Evolutionary conservation across 2,888 invertebrate species (phyloP), one percentile per base, ranked within the genome.

Genomic region (Nipponacmea schrenckii): DNA sequence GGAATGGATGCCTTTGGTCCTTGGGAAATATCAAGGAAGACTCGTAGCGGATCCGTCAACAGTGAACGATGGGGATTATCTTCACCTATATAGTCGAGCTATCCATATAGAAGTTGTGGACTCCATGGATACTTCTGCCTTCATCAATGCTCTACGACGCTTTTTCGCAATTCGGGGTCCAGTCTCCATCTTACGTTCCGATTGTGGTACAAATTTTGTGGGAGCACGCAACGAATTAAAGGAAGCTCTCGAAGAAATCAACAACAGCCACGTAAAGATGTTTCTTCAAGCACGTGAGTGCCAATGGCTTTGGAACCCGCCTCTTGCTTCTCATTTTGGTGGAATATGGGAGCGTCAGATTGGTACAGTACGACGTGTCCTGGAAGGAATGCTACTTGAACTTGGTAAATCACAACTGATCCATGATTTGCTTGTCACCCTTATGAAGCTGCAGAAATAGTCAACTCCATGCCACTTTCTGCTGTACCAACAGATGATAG

Each of bases 401-500:
- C n/a, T 56, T 56, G 56, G n/a, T 56, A 56, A 56, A 24, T n/a
- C n/a, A 12, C 56, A 56, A 24, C 56, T 56, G 24, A 56, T n/a
- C 7, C 56, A 56, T 17, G 56, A 56, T 2, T 12, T 56, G n/a
- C 24, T 56, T n/a, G 20, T 56, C n/a, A 56, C 56, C 20, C 24
- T 56, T 20, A 56, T 56, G 56, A 56, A 56, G 56, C 56, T 56
- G 56, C 56, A 8, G 56, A n/a, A 24, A 56, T 56, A 10, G 56
- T 56, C 20, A 56, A 56, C 56, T 56, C 56, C n/a, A 56, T n/a
- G n/a, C 56, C 56, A n/a, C 56, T 20, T n/a, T 24, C n/a, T n/a
- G n/a, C n/a, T 65, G 50, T 69, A 24, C 64, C 73, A 44, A 44
- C 65, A 17, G 73, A 73, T 31, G 73, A 73, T 31, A 68, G 67